Percentiles rank a stretch among this genome's conserved stretches.
Evolutionary conservation across 2,113 vertebrate genomes (phyloP).

Genomic region (Myiagra hebetior): DNA sequence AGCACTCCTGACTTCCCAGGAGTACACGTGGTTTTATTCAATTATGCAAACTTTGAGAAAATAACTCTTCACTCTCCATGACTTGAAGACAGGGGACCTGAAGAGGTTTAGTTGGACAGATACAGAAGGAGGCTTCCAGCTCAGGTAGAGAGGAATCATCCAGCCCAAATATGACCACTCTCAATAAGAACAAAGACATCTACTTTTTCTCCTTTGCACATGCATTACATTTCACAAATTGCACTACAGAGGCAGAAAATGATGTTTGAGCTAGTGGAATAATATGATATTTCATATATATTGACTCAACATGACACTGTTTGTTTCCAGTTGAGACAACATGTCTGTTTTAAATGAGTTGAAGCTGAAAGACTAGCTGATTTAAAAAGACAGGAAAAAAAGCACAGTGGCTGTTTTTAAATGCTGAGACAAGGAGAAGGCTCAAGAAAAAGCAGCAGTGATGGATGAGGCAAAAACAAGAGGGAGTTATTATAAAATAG

Average conservation of each 20-base stretch:
- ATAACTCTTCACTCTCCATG: background rate
- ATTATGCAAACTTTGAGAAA: background rate
- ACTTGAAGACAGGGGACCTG: background rate
- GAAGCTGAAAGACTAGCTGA: background rate
- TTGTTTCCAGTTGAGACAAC: background rate
- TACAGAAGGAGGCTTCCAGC: background rate
- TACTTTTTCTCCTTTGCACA: background rate
- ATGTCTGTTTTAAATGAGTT: background rate
- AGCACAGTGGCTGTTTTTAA: background rate
- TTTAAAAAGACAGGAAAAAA: background rate
- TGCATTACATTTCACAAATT: background rate
- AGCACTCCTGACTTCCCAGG: background rate
- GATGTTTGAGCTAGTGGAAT: background rate
- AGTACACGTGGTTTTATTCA: background rate
- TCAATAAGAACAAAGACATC: background rate
- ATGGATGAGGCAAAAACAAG: background rate
- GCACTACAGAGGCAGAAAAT: background rate
- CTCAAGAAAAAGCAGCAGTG: background rate
- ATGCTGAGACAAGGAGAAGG: background rate
- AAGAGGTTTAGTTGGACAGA: background rate
- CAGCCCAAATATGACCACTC: background rate
- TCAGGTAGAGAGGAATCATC: background rate
- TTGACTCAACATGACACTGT: background rate
- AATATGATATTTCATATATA: background rate
- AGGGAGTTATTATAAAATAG: background rate